Percentiles rank a stretch among this genome's conserved stretches.
phyloP scores from a whole-genome alignment of 2,797 vertebrate genomes.

The Poeciliopsis infans region DNA sequence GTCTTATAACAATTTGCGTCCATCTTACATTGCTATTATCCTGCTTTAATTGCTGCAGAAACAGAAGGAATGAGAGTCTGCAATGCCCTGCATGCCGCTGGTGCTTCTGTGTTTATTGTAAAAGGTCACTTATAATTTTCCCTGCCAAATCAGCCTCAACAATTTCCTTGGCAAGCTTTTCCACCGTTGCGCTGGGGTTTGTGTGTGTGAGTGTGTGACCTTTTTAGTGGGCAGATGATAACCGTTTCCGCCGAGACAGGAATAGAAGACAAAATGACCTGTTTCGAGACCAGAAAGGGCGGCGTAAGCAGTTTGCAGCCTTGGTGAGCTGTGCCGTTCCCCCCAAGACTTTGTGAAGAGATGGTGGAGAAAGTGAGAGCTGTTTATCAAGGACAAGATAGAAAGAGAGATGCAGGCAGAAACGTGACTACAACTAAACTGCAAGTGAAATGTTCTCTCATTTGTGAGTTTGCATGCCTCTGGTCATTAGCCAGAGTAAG shows the following conservation, averaged over 20 bases:
- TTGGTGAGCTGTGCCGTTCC: constrained; percentile 57
- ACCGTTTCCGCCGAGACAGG: constrained; percentile 75
- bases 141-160: constrained; percentile 76
- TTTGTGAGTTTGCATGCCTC: constrained; percentile 31
- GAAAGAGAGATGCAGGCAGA: constrained; percentile 50
- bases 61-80: constrained; percentile 46
- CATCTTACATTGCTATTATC: constrained; percentile 19
- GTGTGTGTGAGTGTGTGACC: constrained; percentile 70
- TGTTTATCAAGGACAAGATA: constrained; percentile 27
- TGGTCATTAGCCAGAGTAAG: constrained; percentile 47
- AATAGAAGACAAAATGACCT: constrained; percentile 85
- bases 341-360: constrained; percentile 55
- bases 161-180: constrained; percentile 74
- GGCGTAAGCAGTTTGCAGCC: constrained; percentile 73
- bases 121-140: constrained; percentile 79
- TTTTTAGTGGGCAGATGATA: constrained; percentile 80
- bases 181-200: constrained; percentile 58
- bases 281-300: constrained; percentile 78
- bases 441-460: constrained; percentile 39
- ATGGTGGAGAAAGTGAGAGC: constrained; percentile 40
- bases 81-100: constrained; percentile 32
- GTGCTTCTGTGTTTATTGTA: constrained; percentile 67
- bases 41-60: constrained; percentile 44
- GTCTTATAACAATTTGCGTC: constrained; percentile 54
- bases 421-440: constrained; percentile 35